These are phyloP conservation scores for Paramacrobiotus metropolitanus DNA, from an alignment of 1,140 invertebrate species.

Conservation along the genomic window DNA sequence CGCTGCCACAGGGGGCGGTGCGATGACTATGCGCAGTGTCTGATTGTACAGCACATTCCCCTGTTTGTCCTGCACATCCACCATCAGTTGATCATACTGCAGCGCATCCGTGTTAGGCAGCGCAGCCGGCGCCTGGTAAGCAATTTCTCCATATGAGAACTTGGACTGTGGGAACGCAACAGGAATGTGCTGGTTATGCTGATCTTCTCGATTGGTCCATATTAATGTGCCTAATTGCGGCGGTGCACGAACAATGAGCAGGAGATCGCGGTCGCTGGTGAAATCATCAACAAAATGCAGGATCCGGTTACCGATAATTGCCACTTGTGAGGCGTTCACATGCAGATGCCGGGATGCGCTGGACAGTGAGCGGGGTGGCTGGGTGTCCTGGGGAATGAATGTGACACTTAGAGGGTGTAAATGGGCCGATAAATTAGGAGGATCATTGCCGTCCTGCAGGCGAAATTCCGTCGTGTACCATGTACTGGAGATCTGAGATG, in stretches of 20 bases:
- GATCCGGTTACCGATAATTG: conserved; percentile 18
- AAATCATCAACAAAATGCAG: conserved; percentile 21
- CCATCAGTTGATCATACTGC: neutral
- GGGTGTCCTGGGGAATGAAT: conserved; percentile 23
- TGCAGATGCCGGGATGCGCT: conserved; percentile 19
- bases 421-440: conserved; percentile 21
- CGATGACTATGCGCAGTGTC: too few relatives aligned
- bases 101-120: neutral
- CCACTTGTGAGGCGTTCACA: conserved; percentile 21
- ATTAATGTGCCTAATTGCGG: conserved; percentile 21
- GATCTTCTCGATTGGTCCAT: conserved; percentile 17
- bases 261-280: conserved; percentile 19
- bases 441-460: conserved; percentile 18
- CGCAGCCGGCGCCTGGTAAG: conserved; percentile 19
- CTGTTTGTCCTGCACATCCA: neutral
- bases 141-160: conserved; percentile 23
- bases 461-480: conserved; percentile 20
- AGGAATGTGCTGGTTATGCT: conserved; percentile 20
- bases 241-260: conserved; percentile 16
- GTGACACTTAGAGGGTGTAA: conserved; percentile 19
- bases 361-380: conserved; percentile 20
- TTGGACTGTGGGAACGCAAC: conserved; percentile 22
- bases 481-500: conserved; percentile 14
- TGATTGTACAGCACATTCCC: neutral
- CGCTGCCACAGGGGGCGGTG: too few relatives aligned